Evolutionary conservation across 2,888 invertebrate species (phyloP).

Genomic region (Graphium colonna): DNA sequence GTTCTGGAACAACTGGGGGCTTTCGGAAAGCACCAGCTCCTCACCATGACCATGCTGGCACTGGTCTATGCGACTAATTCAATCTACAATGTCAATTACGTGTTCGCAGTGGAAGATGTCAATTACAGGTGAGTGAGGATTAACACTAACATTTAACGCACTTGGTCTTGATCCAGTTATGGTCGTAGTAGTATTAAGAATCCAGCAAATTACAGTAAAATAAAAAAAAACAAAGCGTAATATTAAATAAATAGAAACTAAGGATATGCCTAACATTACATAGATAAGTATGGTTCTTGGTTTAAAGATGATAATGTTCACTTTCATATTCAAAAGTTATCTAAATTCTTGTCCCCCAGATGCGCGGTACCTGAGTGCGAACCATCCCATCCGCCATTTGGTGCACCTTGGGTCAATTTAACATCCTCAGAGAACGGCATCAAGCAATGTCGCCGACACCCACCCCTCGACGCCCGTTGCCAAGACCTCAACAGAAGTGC

Average conservation of each 20-base stretch:
- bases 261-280: too few species aligned
- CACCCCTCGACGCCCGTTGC: conserved; percentile 31
- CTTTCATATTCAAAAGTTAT: too few species aligned
- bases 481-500: conserved; percentile 33
- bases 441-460: conserved; percentile 48
- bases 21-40: conserved; percentile 70
- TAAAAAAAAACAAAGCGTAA: background rate
- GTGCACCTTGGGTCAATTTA: conserved; percentile 42
- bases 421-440: conserved; percentile 35
- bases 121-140: conserved; percentile 55
- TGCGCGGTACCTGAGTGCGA: conserved; percentile 56
- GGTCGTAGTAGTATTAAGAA: too few species aligned
- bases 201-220: too few species aligned
- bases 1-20: conserved; percentile 64
- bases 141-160: too few species aligned
- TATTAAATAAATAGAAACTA: background rate
- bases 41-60: conserved; percentile 61
- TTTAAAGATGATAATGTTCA: too few species aligned
- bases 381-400: conserved; percentile 31
- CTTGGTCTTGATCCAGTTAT: too few species aligned
- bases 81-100: conserved; percentile 71
- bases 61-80: conserved; percentile 71
- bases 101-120: conserved; percentile 66
- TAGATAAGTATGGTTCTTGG: too few species aligned
- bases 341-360: conserved; percentile 33